These are phyloP conservation scores for Oopsacas minuta DNA, from an alignment of 37 sponge, comb jelly and placozoan genomes.

Conservation along the genomic window DNA sequence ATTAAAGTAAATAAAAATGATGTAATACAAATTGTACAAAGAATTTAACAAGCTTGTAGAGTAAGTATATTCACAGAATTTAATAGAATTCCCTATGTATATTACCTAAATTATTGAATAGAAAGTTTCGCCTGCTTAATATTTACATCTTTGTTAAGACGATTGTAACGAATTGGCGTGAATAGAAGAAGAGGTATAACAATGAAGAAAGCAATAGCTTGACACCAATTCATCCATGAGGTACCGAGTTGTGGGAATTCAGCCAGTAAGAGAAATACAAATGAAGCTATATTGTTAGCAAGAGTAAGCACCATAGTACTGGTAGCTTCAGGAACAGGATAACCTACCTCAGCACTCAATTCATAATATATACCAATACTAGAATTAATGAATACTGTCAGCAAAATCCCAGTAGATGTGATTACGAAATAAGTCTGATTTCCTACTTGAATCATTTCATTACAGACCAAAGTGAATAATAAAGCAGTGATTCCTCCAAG, in stretches of 20 bases:
- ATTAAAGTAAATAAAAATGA: too few species aligned
- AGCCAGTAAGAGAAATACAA: neutral
- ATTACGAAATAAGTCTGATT: neutral
- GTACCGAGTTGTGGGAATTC: conserved; percentile 1
- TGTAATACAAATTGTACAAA: too few species aligned
- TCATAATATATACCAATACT: neutral
- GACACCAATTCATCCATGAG: neutral
- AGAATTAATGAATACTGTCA: neutral
- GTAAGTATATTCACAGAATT: too few species aligned
- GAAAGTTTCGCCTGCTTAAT: too few species aligned
- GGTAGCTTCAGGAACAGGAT: neutral
- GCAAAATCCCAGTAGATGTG: neutral
- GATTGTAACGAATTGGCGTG: neutral
- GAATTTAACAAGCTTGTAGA: too few species aligned
- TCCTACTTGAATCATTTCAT: neutral
- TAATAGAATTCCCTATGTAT: too few species aligned
- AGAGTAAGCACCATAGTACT: neutral
- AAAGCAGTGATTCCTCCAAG: neutral
- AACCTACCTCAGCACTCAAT: neutral
- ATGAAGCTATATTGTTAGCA: neutral
- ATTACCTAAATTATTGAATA: too few species aligned
- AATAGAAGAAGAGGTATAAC: neutral
- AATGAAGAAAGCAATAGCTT: neutral
- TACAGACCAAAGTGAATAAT: neutral
- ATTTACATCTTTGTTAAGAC: neutral